Conservation (phyloP, 2,888 invertebrate genomes). For the Linnaemya vulpina region DNA sequence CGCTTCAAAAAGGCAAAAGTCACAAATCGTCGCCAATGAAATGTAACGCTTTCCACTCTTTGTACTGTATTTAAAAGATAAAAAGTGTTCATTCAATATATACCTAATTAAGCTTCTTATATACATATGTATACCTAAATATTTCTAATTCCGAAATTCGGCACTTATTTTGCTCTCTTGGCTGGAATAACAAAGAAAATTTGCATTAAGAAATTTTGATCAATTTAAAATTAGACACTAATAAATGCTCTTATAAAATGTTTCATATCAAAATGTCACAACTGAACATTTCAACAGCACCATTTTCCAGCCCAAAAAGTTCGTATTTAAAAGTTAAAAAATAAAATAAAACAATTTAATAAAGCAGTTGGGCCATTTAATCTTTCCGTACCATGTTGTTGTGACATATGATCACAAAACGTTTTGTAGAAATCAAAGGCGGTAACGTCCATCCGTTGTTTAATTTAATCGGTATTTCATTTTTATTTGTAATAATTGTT, state of each 20-base stretch:
- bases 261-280: background rate
- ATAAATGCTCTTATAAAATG: background rate
- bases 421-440: background rate
- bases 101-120: too few relatives aligned
- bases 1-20: too few relatives aligned
- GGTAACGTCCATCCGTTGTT: background rate
- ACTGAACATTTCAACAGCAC: background rate
- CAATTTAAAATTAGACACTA: background rate
- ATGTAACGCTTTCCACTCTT: too few relatives aligned
- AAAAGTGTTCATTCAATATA: too few relatives aligned
- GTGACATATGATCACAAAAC: background rate
- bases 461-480: background rate
- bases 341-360: too few relatives aligned
- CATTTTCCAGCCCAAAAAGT: background rate
- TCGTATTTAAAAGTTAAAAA: too few relatives aligned
- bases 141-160: too few relatives aligned
- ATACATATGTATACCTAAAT: too few relatives aligned
- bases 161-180: too few relatives aligned
- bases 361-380: background rate
- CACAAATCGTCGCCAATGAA: too few relatives aligned
- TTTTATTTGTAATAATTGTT: slow-evolving; percentile 25
- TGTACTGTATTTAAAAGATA: too few relatives aligned
- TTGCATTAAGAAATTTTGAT: background rate
- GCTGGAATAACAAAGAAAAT: background rate
- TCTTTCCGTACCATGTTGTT: background rate